These are phyloP conservation scores for Aldrovandia affinis DNA, from an alignment of 2,797 vertebrate species.

Conservation along the genomic window DNA sequence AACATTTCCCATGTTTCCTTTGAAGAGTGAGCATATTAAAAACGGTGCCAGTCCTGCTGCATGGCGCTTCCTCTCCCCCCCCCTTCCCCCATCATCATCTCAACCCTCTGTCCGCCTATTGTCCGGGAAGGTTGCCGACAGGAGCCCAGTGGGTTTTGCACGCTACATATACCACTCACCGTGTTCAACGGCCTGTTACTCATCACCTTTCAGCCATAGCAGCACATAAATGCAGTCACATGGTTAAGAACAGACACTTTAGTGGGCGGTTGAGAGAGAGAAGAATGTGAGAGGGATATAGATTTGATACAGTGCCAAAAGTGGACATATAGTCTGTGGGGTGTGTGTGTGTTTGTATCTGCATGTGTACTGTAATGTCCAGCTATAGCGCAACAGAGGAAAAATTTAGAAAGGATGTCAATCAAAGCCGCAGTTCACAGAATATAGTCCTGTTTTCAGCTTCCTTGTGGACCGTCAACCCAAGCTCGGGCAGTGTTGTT, in stretches of 20 bases:
- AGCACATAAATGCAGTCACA: constrained; percentile 23
- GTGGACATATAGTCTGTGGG: too few relatives aligned
- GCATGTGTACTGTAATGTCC: too few relatives aligned
- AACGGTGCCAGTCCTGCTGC: constrained; percentile 56
- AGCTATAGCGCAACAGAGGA: too few relatives aligned
- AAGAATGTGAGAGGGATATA: not conserved
- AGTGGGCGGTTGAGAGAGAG: not conserved
- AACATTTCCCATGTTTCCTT: constrained; percentile 63
- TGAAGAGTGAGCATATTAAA: constrained; percentile 63
- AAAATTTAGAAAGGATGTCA: too few relatives aligned
- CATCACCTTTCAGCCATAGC: constrained; percentile 14
- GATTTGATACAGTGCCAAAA: not conserved
- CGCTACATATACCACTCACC: constrained; percentile 15
- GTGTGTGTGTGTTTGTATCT: not conserved
- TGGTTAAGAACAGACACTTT: not conserved
- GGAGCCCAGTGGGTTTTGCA: not conserved
- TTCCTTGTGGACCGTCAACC: too few relatives aligned
- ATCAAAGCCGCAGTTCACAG: too few relatives aligned
- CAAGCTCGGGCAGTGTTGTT: too few relatives aligned
- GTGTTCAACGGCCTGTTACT: not conserved
- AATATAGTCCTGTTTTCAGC: too few relatives aligned
- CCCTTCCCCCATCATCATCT: constrained; percentile 47
- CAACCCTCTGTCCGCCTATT: constrained; percentile 26
- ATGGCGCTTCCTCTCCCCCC: constrained; percentile 54
- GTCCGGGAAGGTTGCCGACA: constrained; percentile 8